phyloP scores from a whole-genome alignment of 2,888 invertebrate genomes.

The Acleris sparsana region DNA sequence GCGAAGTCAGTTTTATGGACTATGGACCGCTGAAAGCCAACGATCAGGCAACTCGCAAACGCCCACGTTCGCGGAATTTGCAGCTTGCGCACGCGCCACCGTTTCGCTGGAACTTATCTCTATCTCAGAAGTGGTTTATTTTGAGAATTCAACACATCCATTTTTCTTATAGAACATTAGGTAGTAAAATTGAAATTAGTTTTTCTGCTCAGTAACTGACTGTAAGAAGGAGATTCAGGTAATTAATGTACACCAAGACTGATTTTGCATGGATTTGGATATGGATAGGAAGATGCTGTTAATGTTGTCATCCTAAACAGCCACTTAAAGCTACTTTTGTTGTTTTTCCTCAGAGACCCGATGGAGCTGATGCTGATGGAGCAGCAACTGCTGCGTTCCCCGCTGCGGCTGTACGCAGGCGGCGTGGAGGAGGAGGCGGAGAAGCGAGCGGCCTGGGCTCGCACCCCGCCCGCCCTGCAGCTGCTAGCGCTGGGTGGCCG shows the following conservation, averaged over 20 bases:
- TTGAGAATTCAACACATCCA: conserved; percentile 2
- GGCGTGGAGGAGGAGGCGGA: conserved; percentile 83
- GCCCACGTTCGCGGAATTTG: conserved; percentile 57
- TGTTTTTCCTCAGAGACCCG: conserved; percentile 85
- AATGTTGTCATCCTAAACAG: background rate
- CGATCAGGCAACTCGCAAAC: conserved; percentile 63
- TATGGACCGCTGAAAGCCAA: conserved; percentile 76
- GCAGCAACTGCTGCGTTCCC: conserved; percentile 88
- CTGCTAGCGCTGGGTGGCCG: conserved; percentile 85
- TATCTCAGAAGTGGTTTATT: conserved; percentile 38
- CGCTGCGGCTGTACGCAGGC: conserved; percentile 86
- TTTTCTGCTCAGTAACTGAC: too few species aligned
- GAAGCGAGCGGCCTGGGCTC: conserved; percentile 82
- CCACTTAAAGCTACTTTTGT: conserved; percentile 7
- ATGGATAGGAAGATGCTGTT: background rate
- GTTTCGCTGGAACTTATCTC: conserved; percentile 45
- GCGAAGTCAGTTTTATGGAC: conserved; percentile 75
- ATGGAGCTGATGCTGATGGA: conserved; percentile 92
- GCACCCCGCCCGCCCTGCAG: conserved; percentile 76
- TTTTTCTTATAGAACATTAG: background rate
- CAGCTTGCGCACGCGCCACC: conserved; percentile 34
- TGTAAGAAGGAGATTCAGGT: too few species aligned
- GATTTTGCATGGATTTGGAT: background rate
- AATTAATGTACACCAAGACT: too few species aligned
- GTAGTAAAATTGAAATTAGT: too few species aligned